Evolutionary conservation across 2,797 vertebrate genomes (phyloP).

Genomic region (Pristis pectinata): DNA sequence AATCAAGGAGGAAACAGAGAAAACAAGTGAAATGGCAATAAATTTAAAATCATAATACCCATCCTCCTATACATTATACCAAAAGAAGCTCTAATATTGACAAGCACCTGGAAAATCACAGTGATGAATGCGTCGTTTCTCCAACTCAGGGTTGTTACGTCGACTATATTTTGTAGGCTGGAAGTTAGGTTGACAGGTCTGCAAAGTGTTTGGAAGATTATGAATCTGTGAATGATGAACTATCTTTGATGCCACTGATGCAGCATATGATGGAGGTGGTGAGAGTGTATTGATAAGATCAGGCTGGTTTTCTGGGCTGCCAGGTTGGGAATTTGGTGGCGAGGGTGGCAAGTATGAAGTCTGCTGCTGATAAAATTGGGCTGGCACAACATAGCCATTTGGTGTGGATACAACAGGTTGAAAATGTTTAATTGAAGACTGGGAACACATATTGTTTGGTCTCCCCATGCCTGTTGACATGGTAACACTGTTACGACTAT

Average conservation of each 20-base stretch:
- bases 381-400: conserved; percentile 44
- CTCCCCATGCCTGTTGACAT: conserved; percentile 51
- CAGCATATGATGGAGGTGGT: conserved; percentile 65
- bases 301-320: conserved; percentile 74
- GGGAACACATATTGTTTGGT: conserved; percentile 46
- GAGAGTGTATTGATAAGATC: conserved; percentile 68
- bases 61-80: background rate
- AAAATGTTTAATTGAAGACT: conserved; percentile 54
- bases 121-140: conserved; percentile 85
- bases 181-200: conserved; percentile 33
- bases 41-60: background rate
- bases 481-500: conserved; percentile 59
- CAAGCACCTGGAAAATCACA: conserved; percentile 69
- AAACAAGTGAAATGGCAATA: background rate
- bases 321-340: conserved; percentile 81
- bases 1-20: background rate
- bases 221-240: conserved; percentile 54
- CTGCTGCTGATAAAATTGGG: conserved; percentile 56
- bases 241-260: conserved; percentile 62
- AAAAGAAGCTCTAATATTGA: background rate
- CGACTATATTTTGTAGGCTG: conserved; percentile 72
- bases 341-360: conserved; percentile 76
- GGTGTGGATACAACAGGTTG: conserved; percentile 52
- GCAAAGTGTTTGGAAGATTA: conserved; percentile 57
- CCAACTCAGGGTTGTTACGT: conserved; percentile 83